A percentile compares a stretch with the other conserved stretches of the same genome.
Evolutionary conservation across 2,888 invertebrate species (phyloP).

Genomic region (Sesia apiformis): DNA sequence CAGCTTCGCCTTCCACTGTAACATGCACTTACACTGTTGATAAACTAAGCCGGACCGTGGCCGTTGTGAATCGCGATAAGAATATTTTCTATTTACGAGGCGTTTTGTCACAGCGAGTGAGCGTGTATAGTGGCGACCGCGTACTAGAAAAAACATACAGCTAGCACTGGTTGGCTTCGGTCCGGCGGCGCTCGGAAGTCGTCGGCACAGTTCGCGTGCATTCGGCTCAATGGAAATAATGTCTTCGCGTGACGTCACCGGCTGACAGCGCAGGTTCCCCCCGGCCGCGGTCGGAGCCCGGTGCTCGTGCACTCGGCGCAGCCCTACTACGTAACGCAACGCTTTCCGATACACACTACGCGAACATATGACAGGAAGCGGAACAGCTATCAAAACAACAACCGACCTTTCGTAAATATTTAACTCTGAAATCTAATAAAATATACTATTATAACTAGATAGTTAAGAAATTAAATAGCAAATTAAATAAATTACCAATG

Average conservation of each 20-base stretch:
- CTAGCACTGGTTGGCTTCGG: slow-evolving; percentile 62
- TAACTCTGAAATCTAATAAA: too few relatives aligned
- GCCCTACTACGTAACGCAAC: not conserved
- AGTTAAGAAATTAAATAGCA: too few relatives aligned
- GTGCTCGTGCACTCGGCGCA: not conserved
- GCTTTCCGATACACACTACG: not conserved
- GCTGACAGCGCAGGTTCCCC: slow-evolving; percentile 16
- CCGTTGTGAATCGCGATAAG: slow-evolving; percentile 20
- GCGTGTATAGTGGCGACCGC: slow-evolving; percentile 47
- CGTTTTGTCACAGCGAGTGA: slow-evolving; percentile 26
- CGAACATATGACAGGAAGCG: not conserved
- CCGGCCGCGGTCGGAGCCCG: slow-evolving; percentile 21
- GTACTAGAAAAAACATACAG: slow-evolving; percentile 51
- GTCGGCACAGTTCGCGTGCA: slow-evolving; percentile 40
- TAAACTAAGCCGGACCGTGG: slow-evolving; percentile 9
- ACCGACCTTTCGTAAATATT: too few relatives aligned
- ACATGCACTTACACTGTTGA: slow-evolving; percentile 14
- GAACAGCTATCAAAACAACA: too few relatives aligned
- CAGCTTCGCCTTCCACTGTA: not conserved
- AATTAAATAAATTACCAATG: too few relatives aligned
- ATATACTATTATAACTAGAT: too few relatives aligned
- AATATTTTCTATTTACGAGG: slow-evolving; percentile 20
- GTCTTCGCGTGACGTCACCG: slow-evolving; percentile 52
- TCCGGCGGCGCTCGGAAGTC: slow-evolving; percentile 33
- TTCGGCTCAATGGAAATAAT: slow-evolving; percentile 54